These are phyloP conservation scores for Calameuta pallipes DNA, from an alignment of 2,888 invertebrate species.

Conservation along the genomic window DNA sequence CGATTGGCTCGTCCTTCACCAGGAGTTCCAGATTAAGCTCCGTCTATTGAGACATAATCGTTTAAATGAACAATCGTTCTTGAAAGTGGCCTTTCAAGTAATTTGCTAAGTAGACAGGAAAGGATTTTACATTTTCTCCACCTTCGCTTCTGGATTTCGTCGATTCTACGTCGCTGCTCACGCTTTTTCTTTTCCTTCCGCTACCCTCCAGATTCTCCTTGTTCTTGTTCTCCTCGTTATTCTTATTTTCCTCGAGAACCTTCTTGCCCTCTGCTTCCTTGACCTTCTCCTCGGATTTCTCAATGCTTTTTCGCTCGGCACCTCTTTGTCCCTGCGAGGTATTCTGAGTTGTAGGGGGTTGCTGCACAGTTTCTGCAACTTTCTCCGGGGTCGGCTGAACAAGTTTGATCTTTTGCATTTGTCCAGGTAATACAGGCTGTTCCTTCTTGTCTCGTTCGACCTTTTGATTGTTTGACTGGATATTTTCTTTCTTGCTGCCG, in stretches of 20 bases:
- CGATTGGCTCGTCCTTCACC: conserved; percentile 75
- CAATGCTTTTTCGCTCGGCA: conserved; percentile 30
- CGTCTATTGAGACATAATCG: conserved; percentile 41
- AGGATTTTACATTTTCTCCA: conserved; percentile 50
- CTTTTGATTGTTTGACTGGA: conserved; percentile 68
- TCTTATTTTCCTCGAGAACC: conserved; percentile 51
- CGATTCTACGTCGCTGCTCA: conserved; percentile 57
- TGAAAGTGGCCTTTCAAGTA: not conserved
- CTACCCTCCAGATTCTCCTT: conserved; percentile 57
- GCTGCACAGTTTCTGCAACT: conserved; percentile 50
- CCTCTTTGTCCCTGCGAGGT: conserved; percentile 23
- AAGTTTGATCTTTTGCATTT: conserved; percentile 62
- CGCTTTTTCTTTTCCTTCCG: conserved; percentile 52
- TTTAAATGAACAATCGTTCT: conserved; percentile 5
- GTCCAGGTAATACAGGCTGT: conserved; percentile 50
- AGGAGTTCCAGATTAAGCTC: conserved; percentile 60
- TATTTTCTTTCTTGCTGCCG: conserved; percentile 59
- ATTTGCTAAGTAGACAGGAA: conserved; percentile 6
- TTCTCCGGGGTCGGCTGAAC: conserved; percentile 52
- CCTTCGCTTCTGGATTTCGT: conserved; percentile 59
- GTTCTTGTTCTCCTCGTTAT: conserved; percentile 53
- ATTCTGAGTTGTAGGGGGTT: conserved; percentile 53
- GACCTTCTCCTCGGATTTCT: conserved; percentile 18
- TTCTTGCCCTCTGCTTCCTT: conserved; percentile 43
- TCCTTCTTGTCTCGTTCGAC: conserved; percentile 67